These are phyloP conservation scores for Cygnus buccinator DNA, from an alignment of 2,113 vertebrate species.

Conservation along the genomic window DNA sequence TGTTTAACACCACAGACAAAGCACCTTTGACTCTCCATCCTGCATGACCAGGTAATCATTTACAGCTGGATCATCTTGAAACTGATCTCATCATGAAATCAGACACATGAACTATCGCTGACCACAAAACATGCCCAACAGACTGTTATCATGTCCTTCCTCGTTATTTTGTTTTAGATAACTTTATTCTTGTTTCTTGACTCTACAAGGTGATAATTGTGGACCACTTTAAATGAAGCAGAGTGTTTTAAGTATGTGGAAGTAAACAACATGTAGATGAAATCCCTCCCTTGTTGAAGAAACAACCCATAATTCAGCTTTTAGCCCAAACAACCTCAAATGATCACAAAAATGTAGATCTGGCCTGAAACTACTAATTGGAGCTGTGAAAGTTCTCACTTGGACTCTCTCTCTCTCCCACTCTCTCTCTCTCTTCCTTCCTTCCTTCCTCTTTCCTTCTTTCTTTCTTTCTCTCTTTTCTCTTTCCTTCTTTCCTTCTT, in stretches of 20 bases:
- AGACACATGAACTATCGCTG: not conserved
- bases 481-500: no score
- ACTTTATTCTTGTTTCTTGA: not conserved
- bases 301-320: not conserved
- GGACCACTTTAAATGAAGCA: not conserved
- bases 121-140: not conserved
- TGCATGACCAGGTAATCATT: not conserved
- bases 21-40: not conserved
- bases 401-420: not conserved
- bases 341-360: not conserved
- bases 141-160: not conserved
- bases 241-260: not conserved
- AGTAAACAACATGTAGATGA: not conserved
- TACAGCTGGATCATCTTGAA: not conserved
- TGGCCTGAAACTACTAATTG: not conserved
- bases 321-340: not conserved
- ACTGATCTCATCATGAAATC: not conserved
- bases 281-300: not conserved
- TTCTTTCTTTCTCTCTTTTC: no score
- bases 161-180: not conserved
- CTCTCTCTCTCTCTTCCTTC: not conserved
- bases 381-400: slow-evolving; percentile 6
- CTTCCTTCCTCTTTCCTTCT: no score
- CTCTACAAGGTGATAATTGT: not conserved
- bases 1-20: not conserved